These are phyloP conservation scores for Epizoanthus scotinus DNA, from an alignment of 92 coral and sea anemone genomes.

Conservation along the genomic window DNA sequence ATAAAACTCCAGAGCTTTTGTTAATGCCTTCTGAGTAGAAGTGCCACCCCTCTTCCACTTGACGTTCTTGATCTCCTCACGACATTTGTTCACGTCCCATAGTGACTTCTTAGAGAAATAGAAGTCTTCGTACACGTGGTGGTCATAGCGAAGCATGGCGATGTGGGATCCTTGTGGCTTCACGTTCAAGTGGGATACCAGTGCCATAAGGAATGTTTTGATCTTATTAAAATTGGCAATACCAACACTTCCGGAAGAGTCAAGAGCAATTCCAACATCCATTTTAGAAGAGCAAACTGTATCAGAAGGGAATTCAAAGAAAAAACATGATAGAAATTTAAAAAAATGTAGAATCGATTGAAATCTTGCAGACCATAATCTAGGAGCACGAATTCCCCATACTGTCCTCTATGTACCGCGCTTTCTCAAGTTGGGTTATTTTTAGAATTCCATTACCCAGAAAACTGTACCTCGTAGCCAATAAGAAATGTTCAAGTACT, in stretches of 20 bases:
- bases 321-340: too few species aligned
- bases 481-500: too few species aligned
- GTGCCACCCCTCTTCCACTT: conserved; percentile 7
- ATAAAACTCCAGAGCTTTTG: conserved; percentile 1
- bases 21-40: not conserved
- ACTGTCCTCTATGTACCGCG: too few species aligned
- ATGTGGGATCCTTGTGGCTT: conserved; percentile 6
- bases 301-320: too few species aligned
- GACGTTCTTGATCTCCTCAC: not conserved
- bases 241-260: conserved; percentile 31
- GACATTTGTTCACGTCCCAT: conserved; percentile 6
- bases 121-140: conserved; percentile 9
- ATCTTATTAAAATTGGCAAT: conserved; percentile 12
- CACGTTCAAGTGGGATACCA: conserved; percentile 18
- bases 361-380: too few species aligned
- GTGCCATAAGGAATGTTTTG: not conserved
- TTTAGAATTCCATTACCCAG: too few species aligned
- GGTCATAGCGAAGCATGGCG: conserved; percentile 34
- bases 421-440: too few species aligned
- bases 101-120: not conserved
- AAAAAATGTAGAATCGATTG: too few species aligned
- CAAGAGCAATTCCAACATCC: conserved; percentile 38
- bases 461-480: too few species aligned
- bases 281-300: conserved; percentile 20
- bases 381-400: too few species aligned